Base-by-base conservation (phyloP, 2,113 vertebrate genomes). In the Otocyon megalotis region DNA sequence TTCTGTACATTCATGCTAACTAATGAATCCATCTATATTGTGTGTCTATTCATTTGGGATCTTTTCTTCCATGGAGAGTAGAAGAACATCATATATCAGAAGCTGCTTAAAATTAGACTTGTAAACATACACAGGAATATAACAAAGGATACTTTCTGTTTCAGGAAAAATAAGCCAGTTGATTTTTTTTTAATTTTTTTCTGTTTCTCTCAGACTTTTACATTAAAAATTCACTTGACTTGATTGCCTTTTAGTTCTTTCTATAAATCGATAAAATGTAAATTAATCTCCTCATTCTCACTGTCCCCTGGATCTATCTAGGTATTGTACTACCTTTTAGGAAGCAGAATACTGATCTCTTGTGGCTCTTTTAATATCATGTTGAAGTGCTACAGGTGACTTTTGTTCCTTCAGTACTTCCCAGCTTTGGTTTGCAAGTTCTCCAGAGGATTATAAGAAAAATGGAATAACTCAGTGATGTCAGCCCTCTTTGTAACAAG, bases 381-480 rank as follows among this genome's bases (percentile, higher is more conserved):
- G 37, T 69, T 62, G 35, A 90, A 81, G 63, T 84, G 12, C 69
- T 96, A 93, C 95, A 93, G 80, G 77, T 71, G 88, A 60, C 90
- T 93, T 96, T 80, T 65, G 82, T 93, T 86, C 92, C 85, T 88
- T 97, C 76, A 71, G 24, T 90, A 62, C 92, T 97, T 95, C 79
- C 76, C 80, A 72, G 26, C 43, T 69, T 97, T 84, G 81, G 35
- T 90, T 88, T 96, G 54, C 63, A 90, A 92, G 65, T 96, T 95
- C 97, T 96, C 95, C 11, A 65, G 95, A 95, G 95, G 56, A 71
- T 74, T 87, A 28, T 92, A 95, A 94, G 95, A 91, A 93, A 97
- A 94, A 95, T 87, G 79, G 92, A 97, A 83, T 91, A 97, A 93
- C 77, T 90, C 62, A 19, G 43, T 86, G 88, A 96, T 91, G 58